Evolutionary conservation across 2,888 invertebrate species (phyloP).

Genomic region (Epistrophe grossulariae): DNA sequence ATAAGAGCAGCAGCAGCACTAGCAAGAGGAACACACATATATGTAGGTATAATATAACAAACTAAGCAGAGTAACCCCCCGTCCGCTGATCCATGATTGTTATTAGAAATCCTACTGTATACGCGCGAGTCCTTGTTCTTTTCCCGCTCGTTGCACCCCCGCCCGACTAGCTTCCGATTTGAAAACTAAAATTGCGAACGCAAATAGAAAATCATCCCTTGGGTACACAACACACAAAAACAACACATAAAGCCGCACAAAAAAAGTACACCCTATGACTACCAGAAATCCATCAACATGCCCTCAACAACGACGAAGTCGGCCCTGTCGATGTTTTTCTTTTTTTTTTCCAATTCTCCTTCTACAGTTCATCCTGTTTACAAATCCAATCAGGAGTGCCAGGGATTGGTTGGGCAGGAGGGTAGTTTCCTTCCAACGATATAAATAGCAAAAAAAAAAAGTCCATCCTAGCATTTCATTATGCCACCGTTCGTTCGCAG

Average conservation of each 20-base stretch:
- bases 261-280: conserved; percentile 25
- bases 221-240: conserved; percentile 66
- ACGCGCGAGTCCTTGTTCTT: conserved; percentile 45
- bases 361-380: conserved; percentile 68
- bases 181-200: conserved; percentile 74
- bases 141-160: conserved; percentile 10
- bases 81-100: conserved; percentile 47
- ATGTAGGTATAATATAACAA: conserved; percentile 46
- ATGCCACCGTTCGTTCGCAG: conserved; percentile 43
- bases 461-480: conserved; percentile 39
- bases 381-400: conserved; percentile 75
- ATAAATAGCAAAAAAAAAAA: conserved; percentile 60
- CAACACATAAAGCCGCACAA: conserved; percentile 25
- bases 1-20: conserved; percentile 45
- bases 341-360: conserved; percentile 47
- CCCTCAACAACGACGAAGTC: conserved; percentile 39
- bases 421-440: conserved; percentile 64
- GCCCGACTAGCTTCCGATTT: conserved; percentile 52
- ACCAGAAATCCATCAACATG: conserved; percentile 64
- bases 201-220: conserved; percentile 75
- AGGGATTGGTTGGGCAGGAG: conserved; percentile 74
- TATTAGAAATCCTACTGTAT: conserved; percentile 68
- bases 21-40: conserved; percentile 20
- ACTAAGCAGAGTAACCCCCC: conserved; percentile 57
- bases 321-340: conserved; percentile 43